phyloP scores from a whole-genome alignment of 2,113 vertebrate genomes.

The Typhlomys cinereus region DNA sequence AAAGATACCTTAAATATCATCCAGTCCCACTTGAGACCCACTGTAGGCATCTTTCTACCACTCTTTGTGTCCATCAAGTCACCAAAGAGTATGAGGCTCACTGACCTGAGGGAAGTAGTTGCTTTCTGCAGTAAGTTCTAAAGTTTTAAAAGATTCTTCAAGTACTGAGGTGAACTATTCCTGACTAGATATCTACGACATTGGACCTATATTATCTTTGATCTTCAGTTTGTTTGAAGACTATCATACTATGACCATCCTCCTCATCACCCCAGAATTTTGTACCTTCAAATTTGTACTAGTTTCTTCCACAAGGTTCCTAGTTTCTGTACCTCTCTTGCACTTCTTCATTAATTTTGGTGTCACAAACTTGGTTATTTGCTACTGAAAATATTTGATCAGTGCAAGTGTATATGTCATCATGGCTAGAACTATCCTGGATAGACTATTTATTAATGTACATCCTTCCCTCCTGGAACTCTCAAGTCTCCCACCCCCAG shows the following conservation, averaged over 20 bases:
- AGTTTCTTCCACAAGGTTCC: neutral
- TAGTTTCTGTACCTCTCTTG: neutral
- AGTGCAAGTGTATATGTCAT: neutral
- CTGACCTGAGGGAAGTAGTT: neutral
- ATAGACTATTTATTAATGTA: neutral
- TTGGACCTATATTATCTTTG: neutral
- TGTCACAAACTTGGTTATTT: neutral
- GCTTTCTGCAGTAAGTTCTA: neutral
- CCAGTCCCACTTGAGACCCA: neutral
- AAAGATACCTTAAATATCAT: neutral
- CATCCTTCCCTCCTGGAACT: neutral
- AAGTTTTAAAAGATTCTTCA: neutral
- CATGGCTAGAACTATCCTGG: neutral
- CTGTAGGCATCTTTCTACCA: neutral
- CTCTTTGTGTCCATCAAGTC: neutral
- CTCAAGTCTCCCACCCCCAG: neutral
- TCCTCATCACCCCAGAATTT: neutral
- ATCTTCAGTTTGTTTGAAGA: neutral
- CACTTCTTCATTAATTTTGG: neutral
- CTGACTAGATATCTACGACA: neutral
- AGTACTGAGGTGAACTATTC: neutral
- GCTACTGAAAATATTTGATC: neutral
- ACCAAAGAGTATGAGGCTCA: neutral
- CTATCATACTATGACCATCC: neutral
- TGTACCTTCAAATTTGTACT: neutral